Base-by-base conservation (phyloP, 2,113 vertebrate genomes). In the Brachirus orientalis region DNA sequence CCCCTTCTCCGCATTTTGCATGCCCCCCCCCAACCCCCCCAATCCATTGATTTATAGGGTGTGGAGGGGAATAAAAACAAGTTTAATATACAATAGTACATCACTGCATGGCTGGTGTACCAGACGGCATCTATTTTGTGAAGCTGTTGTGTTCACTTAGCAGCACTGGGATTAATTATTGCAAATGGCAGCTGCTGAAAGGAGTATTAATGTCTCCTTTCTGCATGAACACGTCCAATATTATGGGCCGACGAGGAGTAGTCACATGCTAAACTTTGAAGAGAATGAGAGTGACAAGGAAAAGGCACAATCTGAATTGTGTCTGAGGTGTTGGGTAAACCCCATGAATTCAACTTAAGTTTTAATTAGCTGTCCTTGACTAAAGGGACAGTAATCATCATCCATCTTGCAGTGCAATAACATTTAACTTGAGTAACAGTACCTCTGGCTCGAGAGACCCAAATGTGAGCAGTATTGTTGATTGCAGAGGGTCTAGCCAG, bases 161-260 rank as follows among this genome's bases (percentile, higher is more conserved):
- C 76, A 75, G 75, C 73, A 52, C 53, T 45, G 16, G 43, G 38
- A 58, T 77, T 89, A 89, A 91, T 88, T 86, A 88, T 71, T 85
- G 72, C 73, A 87, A 82, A 86, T 85, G 88, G 79, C 75, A 73
- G 78, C 73, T 72, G 56, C 16, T 72, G 60, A 84, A 86, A 77
- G 73, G 52, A 76, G 64, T 75, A 87, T 86, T 88, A 82, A 90
- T 86, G 77, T 86, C 10, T 71, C 16, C 48, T 77, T 87, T 90
- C 78, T 78, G 70, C 83, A 66, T 76, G 84, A 75, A 70, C 73
- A 75, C 67, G 8, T 88, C 65, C 46, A 72, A 62, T 79, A 81
- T 77, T 75, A 69, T 55, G 48, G 53, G 41, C 63, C 72, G 74
- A 68, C 83, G 75, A 76, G 75, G 48, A 74, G 63, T 2, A 52